Evolutionary conservation across 1,140 invertebrate species (phyloP), one percentile per base, ranked within the genome.

Genomic region (Orchestia grillus): DNA sequence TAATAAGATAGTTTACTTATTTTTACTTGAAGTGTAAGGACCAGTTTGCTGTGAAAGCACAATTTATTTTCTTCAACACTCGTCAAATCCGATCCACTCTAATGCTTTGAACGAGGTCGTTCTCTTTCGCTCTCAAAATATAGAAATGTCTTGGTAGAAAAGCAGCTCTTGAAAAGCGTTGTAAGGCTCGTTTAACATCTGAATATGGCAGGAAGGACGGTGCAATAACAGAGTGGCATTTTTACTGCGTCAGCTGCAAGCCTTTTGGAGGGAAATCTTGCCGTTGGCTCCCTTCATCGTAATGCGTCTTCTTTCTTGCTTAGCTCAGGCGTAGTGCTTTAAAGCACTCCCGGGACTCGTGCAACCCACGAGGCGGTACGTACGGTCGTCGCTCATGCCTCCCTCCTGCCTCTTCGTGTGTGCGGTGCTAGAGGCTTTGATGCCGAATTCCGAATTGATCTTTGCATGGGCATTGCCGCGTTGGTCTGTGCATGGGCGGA

Each of bases 231-330:
- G 92, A 44, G 43, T 40, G 92, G 44, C 92, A 47, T 44, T 44
- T 94, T 47, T 94, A 94, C 43, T 42, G 44, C 88, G 3, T 91
- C 44, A 4, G 8, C 43, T 94, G 92, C 43, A 94, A 44, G 92
- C 43, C 43, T 94, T 90, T 94, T 94, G 92, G 23, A 45, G 44
- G 92, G 6, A 94, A 94, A 94, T 94, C 43, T 94, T 94, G 92
- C 44, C 43, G 88, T 43, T 92, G 92, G 43, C 92, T 8, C 92
- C 43, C 88, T 91, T 91, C 44, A 44, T 44, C 40, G 92, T 94
- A 47, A 94, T 94, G 92, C 92, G 92, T 94, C 92, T 94, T 94
- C 43, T 94, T 47, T 94, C 44, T 94, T 47, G 43, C 44, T 47
- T 47, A 94, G 43, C 43, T 42, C 44, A 44, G 23, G 23, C 44